Evolutionary conservation across 2,113 vertebrate species (phyloP).

Genomic region (Scatophagus argus): DNA sequence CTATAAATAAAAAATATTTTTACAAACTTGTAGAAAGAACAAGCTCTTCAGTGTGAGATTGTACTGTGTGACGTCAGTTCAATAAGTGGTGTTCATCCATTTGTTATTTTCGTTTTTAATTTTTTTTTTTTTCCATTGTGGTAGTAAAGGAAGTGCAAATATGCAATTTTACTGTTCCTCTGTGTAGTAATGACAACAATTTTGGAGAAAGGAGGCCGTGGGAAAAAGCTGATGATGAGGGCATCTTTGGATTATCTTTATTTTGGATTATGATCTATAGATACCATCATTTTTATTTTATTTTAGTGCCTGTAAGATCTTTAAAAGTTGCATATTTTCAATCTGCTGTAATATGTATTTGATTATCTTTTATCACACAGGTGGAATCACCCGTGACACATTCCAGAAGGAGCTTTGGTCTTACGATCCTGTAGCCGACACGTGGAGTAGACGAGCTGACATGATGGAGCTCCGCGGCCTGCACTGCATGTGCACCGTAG

Average conservation of each 20-base stretch:
- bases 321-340: not conserved
- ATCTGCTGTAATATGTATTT: not conserved
- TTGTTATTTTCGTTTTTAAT: no score
- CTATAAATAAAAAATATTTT: not conserved
- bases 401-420: conserved; percentile 87
- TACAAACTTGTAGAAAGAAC: not conserved
- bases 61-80: no score
- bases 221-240: not conserved
- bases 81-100: no score
- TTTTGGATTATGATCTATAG: no score
- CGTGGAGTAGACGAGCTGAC: conserved; percentile 81
- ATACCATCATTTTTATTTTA: not conserved
- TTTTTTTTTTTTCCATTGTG: no score
- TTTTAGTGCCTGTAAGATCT: not conserved
- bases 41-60: not conserved
- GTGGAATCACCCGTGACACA: conserved; percentile 86
- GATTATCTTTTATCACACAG: conserved; percentile 48
- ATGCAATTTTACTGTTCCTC: not conserved
- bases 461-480: conserved; percentile 86
- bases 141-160: no score
- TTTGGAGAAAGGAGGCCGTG: not conserved
- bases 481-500: conserved; percentile 88
- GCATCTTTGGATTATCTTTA: not conserved
- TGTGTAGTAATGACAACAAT: not conserved
- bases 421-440: conserved; percentile 78